Conservation (phyloP, 2,113 vertebrate species). For the Leucopsar rothschildi region DNA sequence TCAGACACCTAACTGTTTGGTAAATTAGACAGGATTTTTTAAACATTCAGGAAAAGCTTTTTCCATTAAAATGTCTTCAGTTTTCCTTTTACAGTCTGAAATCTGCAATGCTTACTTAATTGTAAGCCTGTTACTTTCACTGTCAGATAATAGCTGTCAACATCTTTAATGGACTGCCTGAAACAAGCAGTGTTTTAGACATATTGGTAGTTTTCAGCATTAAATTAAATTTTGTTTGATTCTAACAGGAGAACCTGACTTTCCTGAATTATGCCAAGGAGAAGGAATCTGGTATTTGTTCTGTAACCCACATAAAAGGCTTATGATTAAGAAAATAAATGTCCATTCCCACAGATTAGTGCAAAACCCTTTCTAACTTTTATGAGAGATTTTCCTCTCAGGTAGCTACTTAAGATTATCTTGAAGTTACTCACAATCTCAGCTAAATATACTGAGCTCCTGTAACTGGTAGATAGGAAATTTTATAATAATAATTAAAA, state of each 20-base stretch:
- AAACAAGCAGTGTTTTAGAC: neutral
- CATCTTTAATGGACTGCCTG: neutral
- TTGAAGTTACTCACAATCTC: neutral
- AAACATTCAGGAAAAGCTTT: neutral
- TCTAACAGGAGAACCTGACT: neutral
- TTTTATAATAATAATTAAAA: neutral
- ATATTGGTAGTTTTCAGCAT: neutral
- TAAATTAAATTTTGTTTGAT: neutral
- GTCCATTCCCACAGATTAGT: neutral
- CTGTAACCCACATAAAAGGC: neutral
- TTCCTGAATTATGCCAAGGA: neutral
- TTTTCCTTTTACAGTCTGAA: neutral
- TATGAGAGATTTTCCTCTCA: neutral
- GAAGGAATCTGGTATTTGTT: neutral
- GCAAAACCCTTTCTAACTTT: neutral
- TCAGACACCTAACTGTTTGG: neutral
- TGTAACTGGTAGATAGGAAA: neutral
- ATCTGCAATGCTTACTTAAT: neutral
- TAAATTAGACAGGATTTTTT: neutral
- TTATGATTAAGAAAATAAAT: neutral
- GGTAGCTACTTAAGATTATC: neutral
- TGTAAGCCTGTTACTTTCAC: neutral
- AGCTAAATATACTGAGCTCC: neutral
- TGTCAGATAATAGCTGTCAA: neutral
- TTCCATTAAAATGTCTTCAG: neutral